These are phyloP conservation scores for Limnephilus rhombicus DNA, from an alignment of 2,888 invertebrate genomes.

Conservation along the genomic window DNA sequence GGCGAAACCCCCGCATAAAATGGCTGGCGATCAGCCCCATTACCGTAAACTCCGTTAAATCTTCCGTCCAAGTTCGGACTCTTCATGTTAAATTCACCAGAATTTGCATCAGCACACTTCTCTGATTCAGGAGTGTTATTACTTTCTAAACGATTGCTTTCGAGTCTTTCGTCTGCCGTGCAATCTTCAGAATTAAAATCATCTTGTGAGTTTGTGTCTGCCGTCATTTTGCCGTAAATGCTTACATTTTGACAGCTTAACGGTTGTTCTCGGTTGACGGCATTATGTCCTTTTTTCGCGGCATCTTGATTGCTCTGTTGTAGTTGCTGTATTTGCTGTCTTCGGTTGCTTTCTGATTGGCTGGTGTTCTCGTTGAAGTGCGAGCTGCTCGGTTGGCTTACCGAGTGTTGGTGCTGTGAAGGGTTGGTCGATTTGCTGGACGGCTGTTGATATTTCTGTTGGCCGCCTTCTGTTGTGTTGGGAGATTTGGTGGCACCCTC, in stretches of 20 bases:
- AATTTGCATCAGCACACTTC: background rate
- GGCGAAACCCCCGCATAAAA: constrained; percentile 70
- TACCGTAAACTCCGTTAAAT: constrained; percentile 69
- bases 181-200: constrained; percentile 26
- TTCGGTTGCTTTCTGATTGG: constrained; percentile 31
- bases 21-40: constrained; percentile 60
- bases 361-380: constrained; percentile 48
- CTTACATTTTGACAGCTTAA: constrained; percentile 61
- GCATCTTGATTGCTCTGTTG: constrained; percentile 19
- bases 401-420: constrained; percentile 65
- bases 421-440: constrained; percentile 12
- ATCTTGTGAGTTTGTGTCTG: constrained; percentile 15
- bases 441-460: constrained; percentile 46
- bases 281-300: constrained; percentile 18
- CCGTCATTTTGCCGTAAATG: constrained; percentile 61
- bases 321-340: constrained; percentile 13
- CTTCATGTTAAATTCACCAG: constrained; percentile 34
- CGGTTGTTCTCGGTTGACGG: constrained; percentile 43
- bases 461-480: background rate
- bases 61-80: constrained; percentile 34
- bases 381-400: constrained; percentile 64
- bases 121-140: constrained; percentile 43
- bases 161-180: constrained; percentile 24
- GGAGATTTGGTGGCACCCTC: constrained; percentile 34
- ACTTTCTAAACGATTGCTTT: constrained; percentile 14